A percentile compares a stretch with the other conserved stretches of the same genome.
phyloP scores from a whole-genome alignment of 1,140 invertebrate genomes.

The Hycleus cichorii region DNA sequence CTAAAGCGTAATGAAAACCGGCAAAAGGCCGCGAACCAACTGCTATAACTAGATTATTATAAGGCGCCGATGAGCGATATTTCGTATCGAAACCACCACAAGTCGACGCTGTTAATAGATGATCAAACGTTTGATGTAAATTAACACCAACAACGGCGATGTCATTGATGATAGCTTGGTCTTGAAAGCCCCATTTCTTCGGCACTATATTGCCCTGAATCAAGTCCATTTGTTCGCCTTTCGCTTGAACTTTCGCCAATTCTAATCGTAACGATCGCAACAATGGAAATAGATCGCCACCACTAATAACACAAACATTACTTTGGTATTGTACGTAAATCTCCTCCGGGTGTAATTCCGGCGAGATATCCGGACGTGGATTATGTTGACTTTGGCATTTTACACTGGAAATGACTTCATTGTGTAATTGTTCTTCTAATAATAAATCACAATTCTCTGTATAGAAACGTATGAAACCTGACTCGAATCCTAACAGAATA shows the following conservation, averaged over 20 bases:
- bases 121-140: constrained; percentile 75
- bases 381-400: constrained; percentile 73
- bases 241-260: constrained; percentile 72
- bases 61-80: constrained; percentile 66
- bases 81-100: constrained; percentile 68
- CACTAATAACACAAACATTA: constrained; percentile 74
- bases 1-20: constrained; percentile 82
- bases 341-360: constrained; percentile 64
- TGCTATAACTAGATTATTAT: constrained; percentile 69
- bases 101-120: constrained; percentile 73
- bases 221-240: constrained; percentile 53
- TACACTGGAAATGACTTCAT: constrained; percentile 68
- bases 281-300: constrained; percentile 74
- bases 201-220: constrained; percentile 53
- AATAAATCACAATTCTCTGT: constrained; percentile 79
- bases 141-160: constrained; percentile 69
- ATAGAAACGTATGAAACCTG: constrained; percentile 81
- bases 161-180: constrained; percentile 70
- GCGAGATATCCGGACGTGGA: constrained; percentile 49
- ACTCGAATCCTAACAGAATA: constrained; percentile 77
- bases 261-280: constrained; percentile 72
- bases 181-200: constrained; percentile 80
- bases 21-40: constrained; percentile 78
- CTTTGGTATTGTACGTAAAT: constrained; percentile 71
- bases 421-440: constrained; percentile 76